A percentile compares a stretch with the other conserved stretches of the same genome.
phyloP scores from a whole-genome alignment of 1,140 invertebrate genomes.

The Caenorhabditis remanei region DNA sequence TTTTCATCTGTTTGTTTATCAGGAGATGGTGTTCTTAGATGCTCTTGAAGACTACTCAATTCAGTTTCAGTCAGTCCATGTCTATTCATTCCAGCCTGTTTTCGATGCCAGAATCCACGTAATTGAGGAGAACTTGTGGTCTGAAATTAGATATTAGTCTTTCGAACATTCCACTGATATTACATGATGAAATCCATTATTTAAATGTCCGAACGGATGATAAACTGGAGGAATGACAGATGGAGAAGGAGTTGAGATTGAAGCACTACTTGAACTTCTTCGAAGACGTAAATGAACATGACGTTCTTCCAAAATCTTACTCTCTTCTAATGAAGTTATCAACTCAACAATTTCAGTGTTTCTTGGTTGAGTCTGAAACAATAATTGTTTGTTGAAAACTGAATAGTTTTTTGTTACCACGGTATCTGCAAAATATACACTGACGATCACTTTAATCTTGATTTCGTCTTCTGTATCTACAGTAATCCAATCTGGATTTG shows the following conservation, averaged over 20 bases:
- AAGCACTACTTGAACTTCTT: slow-evolving; percentile 33
- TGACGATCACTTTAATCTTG: slow-evolving; percentile 49
- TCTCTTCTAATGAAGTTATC: slow-evolving; percentile 9
- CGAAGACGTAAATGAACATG: slow-evolving; percentile 50
- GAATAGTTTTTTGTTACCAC: slow-evolving; percentile 20
- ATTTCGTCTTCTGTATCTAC: slow-evolving; percentile 31
- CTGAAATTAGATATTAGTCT: background rate
- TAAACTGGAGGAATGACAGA: background rate
- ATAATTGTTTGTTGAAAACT: background rate
- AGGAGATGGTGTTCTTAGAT: slow-evolving; percentile 1
- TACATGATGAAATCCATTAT: slow-evolving; percentile 45
- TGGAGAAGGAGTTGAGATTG: slow-evolving; percentile 10
- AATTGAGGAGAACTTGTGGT: slow-evolving; percentile 41
- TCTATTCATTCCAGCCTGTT: slow-evolving; percentile 41
- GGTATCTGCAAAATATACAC: slow-evolving; percentile 53
- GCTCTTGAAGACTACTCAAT: slow-evolving; percentile 33
- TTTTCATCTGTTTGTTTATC: slow-evolving; percentile 18
- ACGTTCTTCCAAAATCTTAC: slow-evolving; percentile 36
- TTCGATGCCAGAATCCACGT: slow-evolving; percentile 23
- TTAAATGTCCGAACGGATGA: slow-evolving; percentile 32
- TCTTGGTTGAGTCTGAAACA: slow-evolving; percentile 15
- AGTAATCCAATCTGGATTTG: slow-evolving; percentile 59
- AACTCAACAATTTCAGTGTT: slow-evolving; percentile 5
- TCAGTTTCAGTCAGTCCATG: slow-evolving; percentile 28
- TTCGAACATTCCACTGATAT: too few species aligned